Base-by-base conservation (phyloP, 2,113 vertebrate species). In the Steatornis caripensis region DNA sequence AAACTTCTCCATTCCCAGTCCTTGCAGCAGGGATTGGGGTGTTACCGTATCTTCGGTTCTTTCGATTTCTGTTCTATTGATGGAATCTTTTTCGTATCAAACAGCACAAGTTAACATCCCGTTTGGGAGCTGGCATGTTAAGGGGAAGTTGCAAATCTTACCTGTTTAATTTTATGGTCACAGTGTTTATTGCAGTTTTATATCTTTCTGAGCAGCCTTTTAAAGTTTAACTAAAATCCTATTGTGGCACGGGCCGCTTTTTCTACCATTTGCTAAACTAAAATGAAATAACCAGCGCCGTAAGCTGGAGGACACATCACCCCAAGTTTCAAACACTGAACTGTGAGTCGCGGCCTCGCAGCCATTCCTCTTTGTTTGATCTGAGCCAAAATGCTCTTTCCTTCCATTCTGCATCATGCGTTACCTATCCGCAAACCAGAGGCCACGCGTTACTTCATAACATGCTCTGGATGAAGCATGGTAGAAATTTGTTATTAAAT, bases 391-490 rank as follows among this genome's bases (percentile, higher is more conserved):
- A 5, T 12, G 3, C 22, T 17, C 8, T 30, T 23, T 29, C 45
- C 55, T 72, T 32, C 29, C 36, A 29, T 11, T 7, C 64, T 12
- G 12, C 51, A n/a, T 19, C 68, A 24, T 1, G 0, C 3, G 0
- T 24, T 23, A 10, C 77, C 54, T 17, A 7, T 8, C 41, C 9
- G 0, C 53, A 49, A 24, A 69, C 4, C 39, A 37, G 36, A 39
- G 41, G 66, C 14, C 34, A 39, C 0, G 0, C 23, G 45, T 13
- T 34, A 3, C 80, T 43, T 49, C 21, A 2, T 6, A 53, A 37
- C 58, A 21, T 0, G 0, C 21, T 29, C 49, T 21, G 69, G 29
- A 21, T 51, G 37, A 36, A 90, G 37, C 0, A 10, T 10, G 39
- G 60, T 23, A 46, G 46, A 55, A 72, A 72, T 76, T 17, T 60